Percentiles rank a stretch among this genome's conserved stretches.
These are phyloP conservation scores for Liodrosophila aerea DNA, from an alignment of 2,888 invertebrate species.

Conservation along the genomic window DNA sequence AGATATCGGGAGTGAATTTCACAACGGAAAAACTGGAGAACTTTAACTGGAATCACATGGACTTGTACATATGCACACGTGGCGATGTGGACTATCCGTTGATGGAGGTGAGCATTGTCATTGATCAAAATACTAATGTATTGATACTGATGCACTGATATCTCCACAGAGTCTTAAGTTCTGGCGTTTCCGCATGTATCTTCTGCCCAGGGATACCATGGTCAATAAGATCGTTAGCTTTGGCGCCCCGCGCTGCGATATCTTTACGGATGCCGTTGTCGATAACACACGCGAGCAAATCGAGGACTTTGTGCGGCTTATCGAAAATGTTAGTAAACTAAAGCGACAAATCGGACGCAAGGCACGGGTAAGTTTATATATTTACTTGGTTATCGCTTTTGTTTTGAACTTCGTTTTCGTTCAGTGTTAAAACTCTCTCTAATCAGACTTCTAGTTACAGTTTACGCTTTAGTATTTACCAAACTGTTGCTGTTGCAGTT, in stretches of 20 bases:
- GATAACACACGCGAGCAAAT: constrained; percentile 85
- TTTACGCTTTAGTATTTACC: constrained; percentile 15
- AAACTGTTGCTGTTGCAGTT: constrained; percentile 19
- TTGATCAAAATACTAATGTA: too few relatives aligned
- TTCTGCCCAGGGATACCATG: constrained; percentile 91
- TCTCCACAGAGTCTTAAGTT: constrained; percentile 89
- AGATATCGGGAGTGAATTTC: constrained; percentile 96
- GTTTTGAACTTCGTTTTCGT: constrained; percentile 21
- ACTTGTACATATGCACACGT: constrained; percentile 97
- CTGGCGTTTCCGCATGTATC: constrained; percentile 95
- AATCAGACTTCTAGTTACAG: constrained; percentile 26
- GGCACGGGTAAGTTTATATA: constrained; percentile 86
- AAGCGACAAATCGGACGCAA: constrained; percentile 89
- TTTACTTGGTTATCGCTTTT: constrained; percentile 14
- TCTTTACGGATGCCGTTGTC: constrained; percentile 85
- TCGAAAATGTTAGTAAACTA: constrained; percentile 94
- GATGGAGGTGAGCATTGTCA: constrained; percentile 88
- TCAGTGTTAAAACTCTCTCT: constrained; percentile 1
- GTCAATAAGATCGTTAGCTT: constrained; percentile 91
- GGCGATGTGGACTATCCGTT: constrained; percentile 95
- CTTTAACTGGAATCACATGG: constrained; percentile 98
- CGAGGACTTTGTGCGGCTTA: constrained; percentile 90
- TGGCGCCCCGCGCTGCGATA: constrained; percentile 89
- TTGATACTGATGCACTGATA: too few relatives aligned
- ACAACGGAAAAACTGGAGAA: constrained; percentile 97